A percentile compares a stretch with the other conserved stretches of the same genome.
These are phyloP conservation scores for Hyposmocoma kahamanoa DNA, from an alignment of 1,140 invertebrate genomes.

Conservation along the genomic window DNA sequence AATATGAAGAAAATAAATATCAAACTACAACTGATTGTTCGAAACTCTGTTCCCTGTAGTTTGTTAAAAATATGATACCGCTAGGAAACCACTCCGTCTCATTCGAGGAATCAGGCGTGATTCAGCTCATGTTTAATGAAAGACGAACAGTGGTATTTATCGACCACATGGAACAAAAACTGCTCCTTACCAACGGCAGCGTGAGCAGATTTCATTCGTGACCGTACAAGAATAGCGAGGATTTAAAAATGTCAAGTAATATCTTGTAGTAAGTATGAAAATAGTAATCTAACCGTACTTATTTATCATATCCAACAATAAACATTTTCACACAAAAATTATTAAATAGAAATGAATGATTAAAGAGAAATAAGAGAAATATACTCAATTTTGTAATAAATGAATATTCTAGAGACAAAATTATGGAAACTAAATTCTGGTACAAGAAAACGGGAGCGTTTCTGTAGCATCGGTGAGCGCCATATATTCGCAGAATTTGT, in stretches of 20 bases:
- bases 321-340: too few relatives aligned
- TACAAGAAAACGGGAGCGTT: constrained; percentile 11
- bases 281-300: too few relatives aligned
- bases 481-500: constrained; percentile 31
- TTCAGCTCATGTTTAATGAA: constrained; percentile 12
- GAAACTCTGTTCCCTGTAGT: too few relatives aligned
- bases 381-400: not conserved
- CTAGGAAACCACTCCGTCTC: constrained; percentile 13
- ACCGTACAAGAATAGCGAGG: too few relatives aligned
- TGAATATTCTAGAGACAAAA: not conserved
- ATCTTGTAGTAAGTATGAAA: too few relatives aligned
- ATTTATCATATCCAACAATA: too few relatives aligned
- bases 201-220: not conserved
- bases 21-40: too few relatives aligned
- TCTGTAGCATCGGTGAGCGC: constrained; percentile 15
- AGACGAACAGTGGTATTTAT: constrained; percentile 13
- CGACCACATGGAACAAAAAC: not conserved
- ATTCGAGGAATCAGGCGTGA: constrained; percentile 15
- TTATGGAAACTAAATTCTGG: not conserved
- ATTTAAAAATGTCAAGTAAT: too few relatives aligned
- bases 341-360: too few relatives aligned
- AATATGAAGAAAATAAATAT: too few relatives aligned
- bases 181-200: not conserved
- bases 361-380: too few relatives aligned
- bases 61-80: constrained; percentile 2